Percentiles rank a stretch among this genome's conserved stretches.
These are phyloP conservation scores for Sciaenops ocellatus DNA, from an alignment of 2,797 vertebrate species.

Conservation along the genomic window DNA sequence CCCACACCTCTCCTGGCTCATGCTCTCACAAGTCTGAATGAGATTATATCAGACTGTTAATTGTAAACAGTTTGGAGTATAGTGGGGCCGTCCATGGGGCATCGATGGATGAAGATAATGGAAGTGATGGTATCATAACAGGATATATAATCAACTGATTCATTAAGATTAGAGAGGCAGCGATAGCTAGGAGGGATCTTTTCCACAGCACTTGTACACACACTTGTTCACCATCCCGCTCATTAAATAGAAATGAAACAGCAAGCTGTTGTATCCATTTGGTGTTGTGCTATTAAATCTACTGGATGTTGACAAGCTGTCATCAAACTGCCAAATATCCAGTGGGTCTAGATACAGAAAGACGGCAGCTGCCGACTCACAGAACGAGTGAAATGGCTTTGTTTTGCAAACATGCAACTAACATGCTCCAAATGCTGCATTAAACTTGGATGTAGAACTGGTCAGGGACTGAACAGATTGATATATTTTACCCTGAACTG, in stretches of 20 bases:
- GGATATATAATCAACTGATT: slow-evolving; percentile 68
- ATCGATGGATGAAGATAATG: slow-evolving; percentile 60
- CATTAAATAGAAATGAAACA: slow-evolving; percentile 59
- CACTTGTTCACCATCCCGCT: slow-evolving; percentile 48
- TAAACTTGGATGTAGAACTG: not conserved
- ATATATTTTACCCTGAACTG: not conserved
- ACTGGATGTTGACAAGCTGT: slow-evolving; percentile 44
- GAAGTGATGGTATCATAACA: slow-evolving; percentile 56
- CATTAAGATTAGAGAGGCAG: slow-evolving; percentile 65
- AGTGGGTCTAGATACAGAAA: slow-evolving; percentile 10
- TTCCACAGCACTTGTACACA: slow-evolving; percentile 34
- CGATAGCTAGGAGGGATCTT: slow-evolving; percentile 33
- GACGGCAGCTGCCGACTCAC: slow-evolving; percentile 10
- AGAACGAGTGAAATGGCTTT: not conserved
- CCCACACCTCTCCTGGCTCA: slow-evolving; percentile 12
- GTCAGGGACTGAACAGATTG: not conserved
- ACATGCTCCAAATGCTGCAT: not conserved
- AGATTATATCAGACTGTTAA: slow-evolving; percentile 35
- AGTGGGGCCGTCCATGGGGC: slow-evolving; percentile 28
- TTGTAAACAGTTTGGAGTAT: slow-evolving; percentile 48
- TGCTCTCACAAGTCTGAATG: slow-evolving; percentile 18
- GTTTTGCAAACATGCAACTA: not conserved
- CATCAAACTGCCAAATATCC: slow-evolving; percentile 43
- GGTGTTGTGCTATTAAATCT: slow-evolving; percentile 19
- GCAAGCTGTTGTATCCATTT: slow-evolving; percentile 37